Conservation (phyloP, 2,888 invertebrate genomes). For the Drosophila stalkeri region DNA sequence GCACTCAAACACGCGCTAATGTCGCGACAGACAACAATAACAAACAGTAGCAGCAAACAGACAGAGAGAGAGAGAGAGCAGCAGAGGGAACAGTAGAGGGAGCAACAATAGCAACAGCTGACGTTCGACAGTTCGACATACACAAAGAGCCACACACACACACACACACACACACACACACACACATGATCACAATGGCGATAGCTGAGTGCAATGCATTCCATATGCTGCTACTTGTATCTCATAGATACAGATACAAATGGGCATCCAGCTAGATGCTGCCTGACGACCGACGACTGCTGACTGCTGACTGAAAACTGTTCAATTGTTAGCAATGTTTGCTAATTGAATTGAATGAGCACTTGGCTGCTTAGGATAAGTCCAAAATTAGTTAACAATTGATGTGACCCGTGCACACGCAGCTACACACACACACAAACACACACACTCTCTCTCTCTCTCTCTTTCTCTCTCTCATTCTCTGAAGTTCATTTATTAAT, state of each 20-base stretch:
- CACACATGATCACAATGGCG: conserved; percentile 32
- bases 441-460: background rate
- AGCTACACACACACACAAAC: conserved; percentile 4
- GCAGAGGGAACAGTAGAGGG: conserved; percentile 5
- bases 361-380: conserved; percentile 45
- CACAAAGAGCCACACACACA: conserved; percentile 45
- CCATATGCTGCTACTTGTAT: conserved; percentile 7
- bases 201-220: conserved; percentile 33
- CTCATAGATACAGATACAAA: conserved; percentile 23
- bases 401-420: conserved; percentile 26
- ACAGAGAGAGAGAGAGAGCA: background rate
- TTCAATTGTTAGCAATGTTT: conserved; percentile 45
- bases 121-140: conserved; percentile 45
- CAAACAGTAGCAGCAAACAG: conserved; percentile 16
- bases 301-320: conserved; percentile 8
- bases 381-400: conserved; percentile 49
- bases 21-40: conserved; percentile 44
- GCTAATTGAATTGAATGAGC: conserved; percentile 51
- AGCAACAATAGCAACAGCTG: conserved; percentile 25
- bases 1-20: conserved; percentile 71
- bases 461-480: background rate
- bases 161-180: conserved; percentile 33
- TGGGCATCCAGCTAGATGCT: conserved; percentile 4
- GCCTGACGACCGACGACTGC: background rate
- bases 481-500: conserved; percentile 9